Evolutionary conservation across 2,113 vertebrate species (phyloP), one percentile per base, ranked within the genome.

Genomic region (Amphiprion percula): DNA sequence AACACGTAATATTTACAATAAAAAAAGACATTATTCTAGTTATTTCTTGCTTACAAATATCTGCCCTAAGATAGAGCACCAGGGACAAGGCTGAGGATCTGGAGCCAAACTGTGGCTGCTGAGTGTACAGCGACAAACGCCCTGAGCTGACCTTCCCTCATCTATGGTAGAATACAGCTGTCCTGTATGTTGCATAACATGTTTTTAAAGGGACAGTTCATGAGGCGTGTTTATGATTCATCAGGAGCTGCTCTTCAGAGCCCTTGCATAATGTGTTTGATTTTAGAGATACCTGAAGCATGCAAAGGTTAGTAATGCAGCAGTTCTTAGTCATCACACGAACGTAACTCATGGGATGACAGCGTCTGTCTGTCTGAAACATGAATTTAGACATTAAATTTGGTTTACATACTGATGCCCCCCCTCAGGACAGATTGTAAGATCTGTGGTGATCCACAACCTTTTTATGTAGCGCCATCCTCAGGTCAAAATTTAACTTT

Each of bases 31-130:
- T 37, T 15, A 37, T 41, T 33, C 15, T 50, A 56, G 24, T 33
- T 37, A 10, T 74, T 68, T 53, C 15, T 55, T 68, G 56, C 26
- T 46, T 49, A 15, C 37, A 63, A 26, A 26, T 5, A 39, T 54
- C 59, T 70, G 28, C 28, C 54, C 62, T 28, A 74, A 19, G 50
- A 23, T 54, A 72, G 67, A 74, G 68, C 52, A 28, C 21, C 56
- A 0, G 28, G 53, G 53, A 71, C 41, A 15, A 44, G 26, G 56
- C 50, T 33, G 61, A 37, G 37, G 60, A 74, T 61, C 47, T 55
- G 68, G 55, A 79, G 67, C 46, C 39, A 33, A 47, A 63, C 44
- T 74, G 5, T 53, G 60, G 56, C 24, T 83, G 63, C 56, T 49
- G 60, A 74, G 56, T 52, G 37, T 68, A 62, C 28, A 47, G 60